Evolutionary conservation across 2,797 vertebrate genomes (phyloP), one percentile per base, ranked within the genome.

Genomic region (Labeo calbasu): DNA sequence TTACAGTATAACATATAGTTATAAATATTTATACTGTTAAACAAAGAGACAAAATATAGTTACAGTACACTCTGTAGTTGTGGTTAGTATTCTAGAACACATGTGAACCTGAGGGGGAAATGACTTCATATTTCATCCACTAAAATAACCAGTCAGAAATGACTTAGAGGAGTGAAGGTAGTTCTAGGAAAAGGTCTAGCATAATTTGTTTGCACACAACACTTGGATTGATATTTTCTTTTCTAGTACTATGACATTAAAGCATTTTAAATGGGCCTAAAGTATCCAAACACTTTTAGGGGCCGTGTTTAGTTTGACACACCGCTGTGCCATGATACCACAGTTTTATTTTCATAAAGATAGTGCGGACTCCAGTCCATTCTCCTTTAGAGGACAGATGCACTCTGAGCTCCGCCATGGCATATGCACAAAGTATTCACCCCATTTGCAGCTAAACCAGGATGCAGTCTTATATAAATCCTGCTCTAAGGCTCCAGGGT

Each of bases 401-500:
- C 36, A 23, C 61, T 82, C 50, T 83, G 61, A 40, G 71, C 53
- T 70, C 28, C 8, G 3, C 57, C 15, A 14, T 11, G 21, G 59
- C 71, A 43, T 46, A 46, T 50, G 48, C 19, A 40, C 75, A 78
- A 78, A 71, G 19, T 65, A 40, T 80, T 83, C 76, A 81, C 73
- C 66, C 63, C 65, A 61, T 84, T 86, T 80, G 78, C 72, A 70
- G 43, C 53, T 75, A 84, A 61, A 25, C 19, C 53, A 53, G 32
- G 57, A 80, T 71, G 40, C 51, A 19, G 43, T 87, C 79, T 82
- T 72, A 61, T 71, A 82, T 83, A 88, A 70, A 66, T 72, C 83
- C 78, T 69, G 63, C 78, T 84, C 43, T 71, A 61, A 81, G 87
- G 82, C 87, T 88, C 76, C 79, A 32, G 21, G 14, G 51, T 25